A percentile compares a stretch with the other conserved stretches of the same genome.
These are phyloP conservation scores for Pterocles orientalis DNA, from an alignment of 2,113 vertebrate genomes.

Conservation along the genomic window DNA sequence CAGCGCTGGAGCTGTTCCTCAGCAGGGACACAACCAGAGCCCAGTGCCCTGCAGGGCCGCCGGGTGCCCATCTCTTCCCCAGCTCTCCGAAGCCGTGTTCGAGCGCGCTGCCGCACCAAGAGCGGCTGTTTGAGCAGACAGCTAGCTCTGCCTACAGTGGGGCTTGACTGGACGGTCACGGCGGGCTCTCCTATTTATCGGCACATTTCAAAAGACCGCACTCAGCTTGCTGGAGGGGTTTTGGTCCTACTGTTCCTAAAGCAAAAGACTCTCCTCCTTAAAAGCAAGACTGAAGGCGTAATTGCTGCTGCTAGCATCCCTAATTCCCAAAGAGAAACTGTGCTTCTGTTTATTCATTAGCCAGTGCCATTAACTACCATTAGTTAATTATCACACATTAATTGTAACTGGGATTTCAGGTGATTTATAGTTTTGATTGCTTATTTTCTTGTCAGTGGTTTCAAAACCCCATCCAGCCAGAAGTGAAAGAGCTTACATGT, in stretches of 20 bases:
- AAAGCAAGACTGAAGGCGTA: not conserved
- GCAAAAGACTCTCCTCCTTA: not conserved
- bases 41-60: rapidly evolving
- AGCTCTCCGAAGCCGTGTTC: not conserved
- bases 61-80: not conserved
- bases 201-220: not conserved
- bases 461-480: not conserved
- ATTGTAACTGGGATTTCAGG: not conserved
- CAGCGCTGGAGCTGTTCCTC: not conserved
- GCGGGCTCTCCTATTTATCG: not conserved
- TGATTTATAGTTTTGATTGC: not conserved
- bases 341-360: not conserved
- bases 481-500: not conserved
- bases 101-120: not conserved
- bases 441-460: not conserved
- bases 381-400: not conserved
- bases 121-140: not conserved
- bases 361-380: not conserved
- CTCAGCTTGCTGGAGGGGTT: not conserved
- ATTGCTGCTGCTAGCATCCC: not conserved
- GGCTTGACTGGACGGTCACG: rapidly evolving
- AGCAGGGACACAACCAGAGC: not conserved
- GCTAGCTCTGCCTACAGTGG: not conserved
- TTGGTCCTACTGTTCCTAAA: not conserved
- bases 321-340: not conserved